Conservation (phyloP, 2,888 invertebrate genomes). For the Drosophila pullipes region DNA sequence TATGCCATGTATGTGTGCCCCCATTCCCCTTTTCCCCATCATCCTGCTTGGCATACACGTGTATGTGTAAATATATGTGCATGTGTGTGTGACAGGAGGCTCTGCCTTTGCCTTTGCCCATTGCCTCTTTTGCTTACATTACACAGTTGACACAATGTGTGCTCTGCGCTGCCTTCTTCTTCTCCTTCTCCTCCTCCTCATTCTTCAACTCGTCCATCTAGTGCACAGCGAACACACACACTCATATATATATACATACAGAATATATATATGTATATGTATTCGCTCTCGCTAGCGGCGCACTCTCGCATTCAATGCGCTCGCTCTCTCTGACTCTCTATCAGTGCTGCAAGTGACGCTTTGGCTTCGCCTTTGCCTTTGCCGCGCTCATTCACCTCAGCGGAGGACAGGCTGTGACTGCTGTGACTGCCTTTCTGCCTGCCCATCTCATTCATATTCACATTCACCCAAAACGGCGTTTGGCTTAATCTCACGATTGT, state of each 20-base stretch:
- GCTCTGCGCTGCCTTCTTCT: constrained; percentile 48
- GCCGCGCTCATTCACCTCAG: constrained; percentile 74
- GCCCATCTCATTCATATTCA: constrained; percentile 80
- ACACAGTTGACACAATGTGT: constrained; percentile 77
- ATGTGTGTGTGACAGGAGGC: constrained; percentile 65
- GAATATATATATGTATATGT: constrained; percentile 34
- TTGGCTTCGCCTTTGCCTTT: constrained; percentile 38
- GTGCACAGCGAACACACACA: constrained; percentile 55
- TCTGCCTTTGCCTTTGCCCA: constrained; percentile 61
- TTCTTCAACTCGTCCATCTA: constrained; percentile 80
- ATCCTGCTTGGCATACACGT: constrained; percentile 9
- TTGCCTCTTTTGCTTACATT: constrained; percentile 74
- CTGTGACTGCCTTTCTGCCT: constrained; percentile 62
- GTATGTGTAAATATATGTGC: constrained; percentile 32
- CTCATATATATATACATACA: constrained; percentile 10
- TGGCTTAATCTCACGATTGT: constrained; percentile 81
- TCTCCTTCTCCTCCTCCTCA: constrained; percentile 70
- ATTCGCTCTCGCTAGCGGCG: constrained; percentile 47
- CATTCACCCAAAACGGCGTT: constrained; percentile 82
- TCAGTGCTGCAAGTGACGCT: constrained; percentile 72
- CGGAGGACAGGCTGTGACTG: constrained; percentile 63
- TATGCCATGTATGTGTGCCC: constrained; percentile 53
- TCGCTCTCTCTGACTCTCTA: constrained; percentile 20
- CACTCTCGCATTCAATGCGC: constrained; percentile 49
- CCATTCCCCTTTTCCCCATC: constrained; percentile 8